Base-by-base conservation (phyloP, 2,888 invertebrate species). In the Marasmarcha lunaedactyla region DNA sequence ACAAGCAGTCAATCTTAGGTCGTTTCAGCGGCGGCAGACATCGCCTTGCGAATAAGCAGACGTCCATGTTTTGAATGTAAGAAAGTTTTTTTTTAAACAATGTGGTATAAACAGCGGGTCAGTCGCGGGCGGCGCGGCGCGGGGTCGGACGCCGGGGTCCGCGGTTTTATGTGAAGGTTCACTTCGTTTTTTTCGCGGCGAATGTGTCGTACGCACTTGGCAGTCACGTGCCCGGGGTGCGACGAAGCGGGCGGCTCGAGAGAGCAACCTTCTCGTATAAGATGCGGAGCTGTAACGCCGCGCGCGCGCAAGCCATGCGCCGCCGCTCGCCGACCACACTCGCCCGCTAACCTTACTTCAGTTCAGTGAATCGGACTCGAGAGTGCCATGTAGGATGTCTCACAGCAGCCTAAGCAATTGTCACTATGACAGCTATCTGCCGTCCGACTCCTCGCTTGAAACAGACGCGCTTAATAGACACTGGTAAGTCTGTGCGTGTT, bases 221-320 rank as follows among this genome's bases (percentile, higher is more conserved):
- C 76, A 79, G 81, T 83, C 81, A 83, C 81, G 81, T 83, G 81
- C 73, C 78, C 74, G 81, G 81, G 81, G 79, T 78, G 81, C 78
- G 79, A 66, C 70, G 79, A 60, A 77, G 73, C 74, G 78, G 77
- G 78, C 71, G 79, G 67, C 62, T 71, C 41, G 57, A 69, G 69
- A 65, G 70, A 63, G 69, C 61, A 74, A 71, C 79, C 78, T 78
- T 77, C 77, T 74, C 77, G 68, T 74, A 69, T 73, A 78, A 77
- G 76, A 81, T 81, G 81, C 78, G 78, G 74, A 73, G 70, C 76
- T 73, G 68, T 59, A 63, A 71, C 67, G 71, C 64, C 76, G 72
- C 76, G 77, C 66, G 77, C 76, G 74, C 67, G 71, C 68, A 72
- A 67, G 74, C 71, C 70, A 78, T 79, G 79, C 76, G 70, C 63